phyloP scores from a whole-genome alignment of 2,888 invertebrate species.

The Congeria kusceri region DNA sequence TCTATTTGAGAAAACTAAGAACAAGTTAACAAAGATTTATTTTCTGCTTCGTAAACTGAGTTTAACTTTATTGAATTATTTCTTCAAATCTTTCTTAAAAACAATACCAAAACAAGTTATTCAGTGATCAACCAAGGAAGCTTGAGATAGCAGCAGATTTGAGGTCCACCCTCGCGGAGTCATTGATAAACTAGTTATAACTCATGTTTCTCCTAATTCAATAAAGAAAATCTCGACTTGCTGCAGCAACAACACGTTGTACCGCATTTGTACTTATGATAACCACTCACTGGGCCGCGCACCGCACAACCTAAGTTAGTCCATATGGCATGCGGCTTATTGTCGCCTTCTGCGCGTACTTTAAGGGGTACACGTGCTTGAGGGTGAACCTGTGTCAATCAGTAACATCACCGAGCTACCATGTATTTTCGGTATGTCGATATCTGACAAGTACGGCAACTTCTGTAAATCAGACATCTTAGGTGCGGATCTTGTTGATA shows the following conservation, averaged over 20 bases:
- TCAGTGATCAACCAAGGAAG: too few species aligned
- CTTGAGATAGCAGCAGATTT: too few species aligned
- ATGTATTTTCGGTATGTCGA: not conserved
- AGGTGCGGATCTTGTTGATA: not conserved
- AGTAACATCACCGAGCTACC: constrained; percentile 20
- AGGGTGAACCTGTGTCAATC: constrained; percentile 22
- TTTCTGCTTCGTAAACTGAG: too few species aligned
- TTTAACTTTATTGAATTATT: too few species aligned
- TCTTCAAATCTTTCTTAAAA: too few species aligned
- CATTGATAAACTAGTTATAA: too few species aligned
- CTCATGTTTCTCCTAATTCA: too few species aligned
- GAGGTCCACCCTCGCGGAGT: too few species aligned
- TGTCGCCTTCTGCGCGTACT: not conserved
- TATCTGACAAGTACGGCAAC: too few species aligned
- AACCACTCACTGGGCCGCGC: constrained; percentile 6
- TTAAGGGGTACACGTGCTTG: not conserved
- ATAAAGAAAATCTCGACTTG: constrained; percentile 12
- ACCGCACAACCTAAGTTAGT: constrained; percentile 39
- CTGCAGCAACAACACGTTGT: constrained; percentile 7
- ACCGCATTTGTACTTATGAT: not conserved
- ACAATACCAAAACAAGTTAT: too few species aligned
- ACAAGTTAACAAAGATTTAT: too few species aligned
- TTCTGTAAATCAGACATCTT: not conserved
- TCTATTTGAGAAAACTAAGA: too few species aligned
- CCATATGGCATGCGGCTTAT: constrained; percentile 36